These are phyloP conservation scores for Prietella phreatophila DNA, from an alignment of 2,113 vertebrate species.

Conservation along the genomic window DNA sequence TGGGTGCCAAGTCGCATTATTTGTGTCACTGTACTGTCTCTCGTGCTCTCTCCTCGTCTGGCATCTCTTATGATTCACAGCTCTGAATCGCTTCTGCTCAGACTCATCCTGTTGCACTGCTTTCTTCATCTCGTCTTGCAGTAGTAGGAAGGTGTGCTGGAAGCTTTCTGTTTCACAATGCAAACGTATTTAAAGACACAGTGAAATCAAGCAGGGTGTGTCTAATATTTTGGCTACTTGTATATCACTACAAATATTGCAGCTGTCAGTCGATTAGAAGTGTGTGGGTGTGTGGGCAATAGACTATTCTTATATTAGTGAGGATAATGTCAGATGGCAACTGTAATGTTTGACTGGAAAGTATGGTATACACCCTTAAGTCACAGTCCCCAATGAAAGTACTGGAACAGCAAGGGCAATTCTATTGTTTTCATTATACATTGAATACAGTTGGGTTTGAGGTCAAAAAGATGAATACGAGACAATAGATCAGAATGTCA, in stretches of 20 bases:
- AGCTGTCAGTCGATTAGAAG: neutral
- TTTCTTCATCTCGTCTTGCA: neutral
- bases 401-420: too few relatives aligned
- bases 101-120: constrained; percentile 13
- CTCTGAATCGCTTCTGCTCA: constrained; percentile 12
- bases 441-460: too few relatives aligned
- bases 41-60: neutral
- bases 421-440: too few relatives aligned
- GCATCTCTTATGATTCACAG: constrained; percentile 18
- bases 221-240: neutral
- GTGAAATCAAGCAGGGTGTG: neutral
- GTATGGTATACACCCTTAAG: neutral
- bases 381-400: too few relatives aligned
- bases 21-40: constrained; percentile 29
- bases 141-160: neutral
- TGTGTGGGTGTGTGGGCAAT: neutral
- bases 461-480: too few relatives aligned
- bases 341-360: neutral
- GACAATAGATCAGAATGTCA: too few relatives aligned
- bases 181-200: neutral
- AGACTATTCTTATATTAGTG: neutral
- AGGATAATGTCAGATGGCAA: neutral
- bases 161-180: neutral
- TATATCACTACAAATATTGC: neutral
- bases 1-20: constrained; percentile 32